phyloP scores from a whole-genome alignment of 2,113 vertebrate species.

The Thinocorus orbignyianus region DNA sequence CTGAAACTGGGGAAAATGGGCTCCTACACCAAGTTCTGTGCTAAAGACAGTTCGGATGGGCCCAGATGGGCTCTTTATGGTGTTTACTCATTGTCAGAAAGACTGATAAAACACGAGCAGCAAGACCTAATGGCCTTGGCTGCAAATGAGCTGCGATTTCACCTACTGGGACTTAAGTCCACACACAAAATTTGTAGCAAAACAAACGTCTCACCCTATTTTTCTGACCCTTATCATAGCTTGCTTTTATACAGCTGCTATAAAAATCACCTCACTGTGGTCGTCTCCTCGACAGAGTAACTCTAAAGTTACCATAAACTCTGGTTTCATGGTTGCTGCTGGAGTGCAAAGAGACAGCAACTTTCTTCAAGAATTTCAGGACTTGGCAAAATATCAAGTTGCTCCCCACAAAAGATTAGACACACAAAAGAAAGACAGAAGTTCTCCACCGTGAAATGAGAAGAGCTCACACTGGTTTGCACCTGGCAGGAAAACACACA shows the following conservation, averaged over 20 bases:
- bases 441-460: neutral
- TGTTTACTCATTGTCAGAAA: neutral
- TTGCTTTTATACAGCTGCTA: neutral
- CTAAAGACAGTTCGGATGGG: neutral
- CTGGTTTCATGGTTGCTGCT: neutral
- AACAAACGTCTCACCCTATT: neutral
- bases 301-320: neutral
- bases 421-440: constrained; percentile 1
- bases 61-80: neutral
- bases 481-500: constrained; percentile 51
- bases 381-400: neutral
- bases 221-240: neutral
- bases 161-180: neutral
- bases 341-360: neutral
- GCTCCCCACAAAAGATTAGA: neutral
- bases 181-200: neutral
- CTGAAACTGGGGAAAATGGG: neutral
- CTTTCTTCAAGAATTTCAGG: neutral
- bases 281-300: neutral
- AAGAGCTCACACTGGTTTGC: constrained; percentile 7
- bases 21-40: neutral
- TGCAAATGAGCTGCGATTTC: neutral
- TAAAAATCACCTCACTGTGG: neutral
- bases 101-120: neutral
- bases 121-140: neutral